Evolutionary conservation across 2,113 vertebrate genomes (phyloP).

Genomic region (Strix uralensis): DNA sequence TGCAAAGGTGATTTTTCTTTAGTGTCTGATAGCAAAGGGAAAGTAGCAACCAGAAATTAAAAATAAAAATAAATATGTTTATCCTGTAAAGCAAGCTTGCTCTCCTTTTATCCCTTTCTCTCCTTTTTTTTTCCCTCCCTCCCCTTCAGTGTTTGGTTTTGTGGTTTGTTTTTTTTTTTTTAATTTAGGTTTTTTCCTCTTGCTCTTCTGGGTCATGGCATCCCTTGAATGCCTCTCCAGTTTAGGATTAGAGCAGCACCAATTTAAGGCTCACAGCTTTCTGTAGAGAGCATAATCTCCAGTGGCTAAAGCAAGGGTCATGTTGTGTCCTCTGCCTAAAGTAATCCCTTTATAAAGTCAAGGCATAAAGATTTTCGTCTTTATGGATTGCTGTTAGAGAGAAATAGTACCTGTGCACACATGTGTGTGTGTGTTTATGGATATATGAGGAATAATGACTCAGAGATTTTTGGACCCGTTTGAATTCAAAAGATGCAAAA

Average conservation of each 20-base stretch:
- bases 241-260: constrained; percentile 69
- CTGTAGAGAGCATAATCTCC: constrained; percentile 53
- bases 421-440: not conserved
- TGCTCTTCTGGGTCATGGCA: constrained; percentile 49
- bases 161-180: not conserved
- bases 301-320: not conserved
- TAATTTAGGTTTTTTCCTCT: not conserved
- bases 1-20: constrained; percentile 91
- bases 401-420: not conserved
- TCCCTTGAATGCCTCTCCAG: constrained; percentile 70
- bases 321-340: constrained; percentile 47
- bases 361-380: constrained; percentile 26
- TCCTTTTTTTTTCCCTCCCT: not conserved
- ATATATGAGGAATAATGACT: not conserved
- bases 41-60: constrained; percentile 22
- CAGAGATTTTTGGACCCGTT: constrained; percentile 4
- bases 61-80: constrained; percentile 8
- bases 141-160: not conserved
- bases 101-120: not conserved
- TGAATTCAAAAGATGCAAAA: constrained; percentile 24
- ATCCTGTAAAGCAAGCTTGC: not conserved
- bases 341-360: constrained; percentile 63
- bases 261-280: constrained; percentile 67
- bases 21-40: constrained; percentile 62
- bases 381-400: not conserved